Conservation (phyloP, 2,888 invertebrate species). For the Leptarthrus brevirostris region DNA sequence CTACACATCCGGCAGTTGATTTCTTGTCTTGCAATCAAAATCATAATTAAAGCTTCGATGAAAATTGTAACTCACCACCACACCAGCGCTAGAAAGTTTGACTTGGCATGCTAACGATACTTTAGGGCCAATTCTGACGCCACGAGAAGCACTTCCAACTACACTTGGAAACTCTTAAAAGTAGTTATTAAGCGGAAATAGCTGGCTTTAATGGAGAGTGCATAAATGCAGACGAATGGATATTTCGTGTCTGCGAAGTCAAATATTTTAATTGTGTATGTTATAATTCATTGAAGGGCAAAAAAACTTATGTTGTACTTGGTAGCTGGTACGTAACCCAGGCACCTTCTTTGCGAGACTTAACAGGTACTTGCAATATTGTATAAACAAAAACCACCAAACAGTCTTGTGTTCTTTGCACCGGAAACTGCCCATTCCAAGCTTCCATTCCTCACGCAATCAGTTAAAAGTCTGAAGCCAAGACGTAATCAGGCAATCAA, state of each 20-base stretch:
- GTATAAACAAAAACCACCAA: not conserved
- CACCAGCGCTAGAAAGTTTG: not conserved
- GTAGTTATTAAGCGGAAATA: slow-evolving; percentile 45
- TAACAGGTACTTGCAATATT: slow-evolving; percentile 28
- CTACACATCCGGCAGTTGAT: slow-evolving; percentile 26
- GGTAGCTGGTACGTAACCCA: not conserved
- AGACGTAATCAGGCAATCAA: slow-evolving; percentile 30
- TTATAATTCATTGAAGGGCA: not conserved
- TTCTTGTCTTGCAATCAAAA: slow-evolving; percentile 45
- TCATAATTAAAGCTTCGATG: slow-evolving; percentile 45
- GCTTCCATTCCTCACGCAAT: slow-evolving; percentile 26
- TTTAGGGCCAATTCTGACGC: slow-evolving; percentile 20
- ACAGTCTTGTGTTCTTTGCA: slow-evolving; percentile 9
- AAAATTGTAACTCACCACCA: slow-evolving; percentile 36
- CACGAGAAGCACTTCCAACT: slow-evolving; percentile 33
- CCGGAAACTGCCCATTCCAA: slow-evolving; percentile 37
- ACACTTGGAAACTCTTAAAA: slow-evolving; percentile 44
- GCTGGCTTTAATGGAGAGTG: slow-evolving; percentile 36
- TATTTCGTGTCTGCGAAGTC: slow-evolving; percentile 40
- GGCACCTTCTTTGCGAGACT: slow-evolving; percentile 2
- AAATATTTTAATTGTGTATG: slow-evolving; percentile 42
- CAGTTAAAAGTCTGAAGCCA: slow-evolving; percentile 17
- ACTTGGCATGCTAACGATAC: slow-evolving; percentile 44
- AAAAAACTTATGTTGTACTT: slow-evolving; percentile 19
- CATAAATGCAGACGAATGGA: slow-evolving; percentile 44